Percentiles rank a stretch among this genome's conserved stretches.
phyloP scores from a whole-genome alignment of 2,113 vertebrate species.

The Lepus americanus region DNA sequence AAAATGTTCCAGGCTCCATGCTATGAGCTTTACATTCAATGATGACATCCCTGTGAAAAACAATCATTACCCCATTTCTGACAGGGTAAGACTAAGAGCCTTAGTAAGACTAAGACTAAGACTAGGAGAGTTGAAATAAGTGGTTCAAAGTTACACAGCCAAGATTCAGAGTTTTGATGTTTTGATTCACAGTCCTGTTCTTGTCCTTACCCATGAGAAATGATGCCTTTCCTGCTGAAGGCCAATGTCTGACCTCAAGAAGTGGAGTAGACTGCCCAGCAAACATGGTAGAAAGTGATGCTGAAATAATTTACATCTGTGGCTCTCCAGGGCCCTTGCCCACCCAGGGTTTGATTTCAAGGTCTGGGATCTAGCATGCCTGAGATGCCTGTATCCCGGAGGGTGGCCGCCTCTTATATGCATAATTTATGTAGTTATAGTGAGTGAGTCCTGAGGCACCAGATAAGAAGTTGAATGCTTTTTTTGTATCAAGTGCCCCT shows the following conservation, averaged over 20 bases:
- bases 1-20: neutral
- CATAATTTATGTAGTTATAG: neutral
- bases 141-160: neutral
- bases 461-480: neutral
- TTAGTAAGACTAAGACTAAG: neutral
- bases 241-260: neutral
- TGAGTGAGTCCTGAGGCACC: neutral
- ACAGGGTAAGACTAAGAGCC: neutral
- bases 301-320: neutral
- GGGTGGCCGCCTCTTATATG: neutral
- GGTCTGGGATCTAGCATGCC: neutral
- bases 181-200: neutral
- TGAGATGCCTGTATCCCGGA: neutral
- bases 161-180: neutral
- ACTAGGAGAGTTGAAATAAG: neutral
- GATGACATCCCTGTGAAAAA: neutral
- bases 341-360: neutral
- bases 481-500: neutral
- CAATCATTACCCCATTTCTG: neutral
- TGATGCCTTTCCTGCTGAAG: neutral
- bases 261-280: neutral
- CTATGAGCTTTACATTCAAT: constrained; percentile 1
- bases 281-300: neutral
- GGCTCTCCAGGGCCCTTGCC: neutral
- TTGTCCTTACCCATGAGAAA: neutral